Evolutionary conservation across 2,888 invertebrate genomes (phyloP).

Genomic region (Linnaemya tessellans): DNA sequence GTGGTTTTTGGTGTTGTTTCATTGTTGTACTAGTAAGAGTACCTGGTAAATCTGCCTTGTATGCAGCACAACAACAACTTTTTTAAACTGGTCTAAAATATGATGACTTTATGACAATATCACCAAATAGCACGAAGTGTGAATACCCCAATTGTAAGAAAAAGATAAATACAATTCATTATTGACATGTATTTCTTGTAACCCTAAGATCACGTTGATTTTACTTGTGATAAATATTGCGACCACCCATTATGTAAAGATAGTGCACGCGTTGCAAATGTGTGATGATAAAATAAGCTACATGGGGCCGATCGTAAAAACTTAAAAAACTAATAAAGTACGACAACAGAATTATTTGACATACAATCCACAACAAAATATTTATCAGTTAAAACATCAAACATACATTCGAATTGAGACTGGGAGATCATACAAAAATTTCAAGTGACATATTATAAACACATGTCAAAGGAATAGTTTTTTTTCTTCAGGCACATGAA

Average conservation of each 20-base stretch:
- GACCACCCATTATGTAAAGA: conserved; percentile 57
- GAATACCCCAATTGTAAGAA: too few species aligned
- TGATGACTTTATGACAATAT: too few species aligned
- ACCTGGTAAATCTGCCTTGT: too few species aligned
- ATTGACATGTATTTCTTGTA: not conserved
- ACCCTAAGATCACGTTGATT: conserved; percentile 4
- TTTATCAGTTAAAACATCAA: conserved; percentile 58
- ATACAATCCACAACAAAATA: conserved; percentile 49
- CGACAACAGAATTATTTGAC: conserved; percentile 39
- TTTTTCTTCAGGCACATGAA: not conserved
- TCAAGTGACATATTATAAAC: conserved; percentile 56
- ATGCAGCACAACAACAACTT: too few species aligned
- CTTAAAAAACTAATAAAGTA: conserved; percentile 41
- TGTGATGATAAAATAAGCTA: conserved; percentile 62
- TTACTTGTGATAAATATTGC: conserved; percentile 18
- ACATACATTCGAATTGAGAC: conserved; percentile 25
- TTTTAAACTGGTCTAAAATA: too few species aligned
- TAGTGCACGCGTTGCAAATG: conserved; percentile 58
- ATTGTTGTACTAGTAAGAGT: too few species aligned
- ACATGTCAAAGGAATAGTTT: conserved; percentile 47
- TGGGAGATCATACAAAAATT: conserved; percentile 34
- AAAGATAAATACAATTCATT: not conserved
- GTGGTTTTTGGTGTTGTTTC: too few species aligned
- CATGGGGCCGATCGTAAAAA: conserved; percentile 60
- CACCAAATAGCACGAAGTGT: too few species aligned